Evolutionary conservation across 2,113 vertebrate genomes (phyloP).

Genomic region (Anoura caudifer): DNA sequence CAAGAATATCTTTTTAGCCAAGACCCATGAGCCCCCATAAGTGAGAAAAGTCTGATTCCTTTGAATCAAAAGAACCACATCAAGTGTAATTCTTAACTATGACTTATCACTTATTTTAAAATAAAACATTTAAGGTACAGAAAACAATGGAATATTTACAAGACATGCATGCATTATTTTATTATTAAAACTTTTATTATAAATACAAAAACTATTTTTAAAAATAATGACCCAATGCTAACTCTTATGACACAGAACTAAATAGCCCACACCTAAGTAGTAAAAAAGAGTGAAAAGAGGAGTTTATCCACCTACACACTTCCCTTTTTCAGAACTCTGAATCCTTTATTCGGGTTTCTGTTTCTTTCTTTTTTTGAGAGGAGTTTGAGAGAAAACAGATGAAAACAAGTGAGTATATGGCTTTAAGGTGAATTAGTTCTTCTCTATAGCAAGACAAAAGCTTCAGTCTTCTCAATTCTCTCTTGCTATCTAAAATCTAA

Average conservation of each 20-base stretch:
- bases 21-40: background rate
- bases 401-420: background rate
- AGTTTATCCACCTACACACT: background rate
- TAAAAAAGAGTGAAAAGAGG: background rate
- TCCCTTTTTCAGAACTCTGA: background rate
- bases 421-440: background rate
- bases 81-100: conserved; percentile 22
- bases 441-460: background rate
- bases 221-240: background rate
- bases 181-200: background rate
- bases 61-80: background rate
- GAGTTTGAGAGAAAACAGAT: background rate
- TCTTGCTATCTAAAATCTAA: background rate
- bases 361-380: background rate
- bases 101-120: background rate
- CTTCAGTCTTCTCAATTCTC: background rate
- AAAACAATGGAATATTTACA: background rate
- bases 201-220: background rate
- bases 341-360: background rate
- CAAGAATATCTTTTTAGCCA: background rate
- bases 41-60: background rate
- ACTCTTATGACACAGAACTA: background rate
- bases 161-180: background rate
- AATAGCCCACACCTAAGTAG: background rate
- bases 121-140: background rate